Base-by-base conservation (phyloP, 2,113 vertebrate species). In the Cavia aperea region DNA sequence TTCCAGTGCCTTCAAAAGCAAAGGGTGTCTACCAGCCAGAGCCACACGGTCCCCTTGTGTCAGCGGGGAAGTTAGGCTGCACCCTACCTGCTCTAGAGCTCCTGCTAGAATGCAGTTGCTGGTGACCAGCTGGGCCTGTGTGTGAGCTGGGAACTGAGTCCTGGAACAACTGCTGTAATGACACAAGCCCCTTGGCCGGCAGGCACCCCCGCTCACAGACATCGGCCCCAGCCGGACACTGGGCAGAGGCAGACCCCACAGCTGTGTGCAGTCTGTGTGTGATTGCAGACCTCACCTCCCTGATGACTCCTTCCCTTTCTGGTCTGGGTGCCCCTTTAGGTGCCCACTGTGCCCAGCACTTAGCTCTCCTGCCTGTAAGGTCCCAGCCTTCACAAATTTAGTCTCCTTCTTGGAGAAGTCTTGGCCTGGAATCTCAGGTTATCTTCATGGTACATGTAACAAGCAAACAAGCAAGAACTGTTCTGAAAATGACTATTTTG, bases 251-350 rank as follows among this genome's bases (percentile, higher is more conserved):
- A 14, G 10, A 33, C 18, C n/a, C 23, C 72, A 36, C 1, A 51
- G 51, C 79, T 11, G 43, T 21, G 26, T 23, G 39, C 0, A 4
- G 46, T 65, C 58, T 54, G 58, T 26, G n/a, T 1, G 3, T 1
- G 29, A 24, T 29, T 3, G 13, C n/a, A 12, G 51, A 15, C 46
- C 63, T 54, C 51, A 15, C 31, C 33, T 19, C 16, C 63, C 15
- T 1, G 4, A 23, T 11, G 9, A 33, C 39, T 63, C 73, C 75
- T 68, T 39, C 56, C 62, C 46, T 36, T 36, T 84, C 51, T 10
- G 4, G 1, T 19, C 24, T 24, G 33, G 39, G 9, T 23, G 26
- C 4, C 1, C 7, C 6, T 5, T 88, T 73, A 24, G 68, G 43
- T 51, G n/a, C 73, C 15, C 36, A 8, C 21, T 23, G 49, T 11